Conservation (phyloP, 1,140 invertebrate species). For the Drosophila pandora region DNA sequence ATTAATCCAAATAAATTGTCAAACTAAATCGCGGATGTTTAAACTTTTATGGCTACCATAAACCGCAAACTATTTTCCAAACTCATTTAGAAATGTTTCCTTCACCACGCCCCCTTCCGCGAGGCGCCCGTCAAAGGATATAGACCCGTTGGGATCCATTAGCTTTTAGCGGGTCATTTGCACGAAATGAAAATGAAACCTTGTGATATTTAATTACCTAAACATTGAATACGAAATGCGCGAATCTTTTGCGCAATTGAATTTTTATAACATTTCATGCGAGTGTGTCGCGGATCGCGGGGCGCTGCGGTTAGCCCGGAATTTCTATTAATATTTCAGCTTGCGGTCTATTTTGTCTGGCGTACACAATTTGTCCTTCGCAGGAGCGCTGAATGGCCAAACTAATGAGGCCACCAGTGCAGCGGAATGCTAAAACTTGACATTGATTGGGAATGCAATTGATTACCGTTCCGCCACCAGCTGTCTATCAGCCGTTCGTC, state of each 20-base stretch:
- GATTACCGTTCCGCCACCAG: constrained; percentile 37
- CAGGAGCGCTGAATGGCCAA: constrained; percentile 45
- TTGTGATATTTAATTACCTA: constrained; percentile 47
- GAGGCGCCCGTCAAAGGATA: background rate
- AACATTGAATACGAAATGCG: constrained; percentile 12
- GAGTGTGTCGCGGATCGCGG: background rate
- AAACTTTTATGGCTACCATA: constrained; percentile 11
- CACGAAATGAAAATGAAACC: constrained; percentile 17
- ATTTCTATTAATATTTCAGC: constrained; percentile 52
- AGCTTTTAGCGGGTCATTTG: constrained; percentile 40
- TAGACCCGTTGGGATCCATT: constrained; percentile 19
- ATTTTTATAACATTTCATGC: constrained; percentile 30
- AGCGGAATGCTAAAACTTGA: constrained; percentile 38
- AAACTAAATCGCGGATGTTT: constrained; percentile 23
- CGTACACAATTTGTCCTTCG: constrained; percentile 10
- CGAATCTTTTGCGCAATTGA: constrained; percentile 31
- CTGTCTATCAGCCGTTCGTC: constrained; percentile 37
- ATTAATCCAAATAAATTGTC: constrained; percentile 30
- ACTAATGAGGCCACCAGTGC: constrained; percentile 56
- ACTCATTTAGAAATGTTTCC: constrained; percentile 21
- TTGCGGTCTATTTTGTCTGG: constrained; percentile 16
- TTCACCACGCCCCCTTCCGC: background rate
- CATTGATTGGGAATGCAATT: constrained; percentile 73
- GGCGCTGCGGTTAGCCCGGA: constrained; percentile 7
- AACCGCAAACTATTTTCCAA: constrained; percentile 44